These are phyloP conservation scores for Peromyscus maniculatus DNA, from an alignment of 2,113 vertebrate genomes.

Conservation along the genomic window DNA sequence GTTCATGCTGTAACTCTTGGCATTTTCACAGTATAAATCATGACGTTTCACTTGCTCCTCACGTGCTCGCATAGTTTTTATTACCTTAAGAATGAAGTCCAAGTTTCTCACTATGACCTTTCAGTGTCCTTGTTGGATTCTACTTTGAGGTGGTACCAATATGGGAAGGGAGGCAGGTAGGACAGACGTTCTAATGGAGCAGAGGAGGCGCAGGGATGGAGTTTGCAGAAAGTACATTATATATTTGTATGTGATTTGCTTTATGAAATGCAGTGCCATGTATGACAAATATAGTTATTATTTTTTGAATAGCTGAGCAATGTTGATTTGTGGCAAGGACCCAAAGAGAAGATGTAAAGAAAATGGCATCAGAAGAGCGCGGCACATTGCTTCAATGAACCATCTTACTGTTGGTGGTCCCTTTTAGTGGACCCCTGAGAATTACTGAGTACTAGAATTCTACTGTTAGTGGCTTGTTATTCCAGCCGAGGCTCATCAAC, in stretches of 20 bases:
- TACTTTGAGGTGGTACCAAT: background rate
- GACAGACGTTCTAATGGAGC: background rate
- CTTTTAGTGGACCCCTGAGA: background rate
- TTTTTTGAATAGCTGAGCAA: background rate
- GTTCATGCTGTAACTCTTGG: background rate
- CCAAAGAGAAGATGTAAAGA: background rate
- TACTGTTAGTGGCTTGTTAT: background rate
- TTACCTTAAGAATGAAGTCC: conserved; percentile 35
- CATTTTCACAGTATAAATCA: background rate
- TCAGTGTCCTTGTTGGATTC: background rate
- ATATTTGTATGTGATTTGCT: background rate
- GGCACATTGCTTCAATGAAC: background rate
- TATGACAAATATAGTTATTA: too few relatives aligned
- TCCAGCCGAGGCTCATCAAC: background rate
- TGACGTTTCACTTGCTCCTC: background rate
- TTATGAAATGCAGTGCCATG: background rate
- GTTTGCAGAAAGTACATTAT: background rate
- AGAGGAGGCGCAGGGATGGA: background rate
- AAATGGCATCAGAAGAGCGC: background rate
- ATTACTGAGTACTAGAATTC: background rate
- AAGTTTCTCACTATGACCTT: conserved; percentile 8
- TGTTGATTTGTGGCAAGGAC: background rate
- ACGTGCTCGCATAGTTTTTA: conserved; percentile 23
- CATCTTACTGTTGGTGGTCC: background rate
- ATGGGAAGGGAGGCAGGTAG: background rate